phyloP scores from a whole-genome alignment of 2,888 invertebrate genomes.

The Meteorus colon region DNA sequence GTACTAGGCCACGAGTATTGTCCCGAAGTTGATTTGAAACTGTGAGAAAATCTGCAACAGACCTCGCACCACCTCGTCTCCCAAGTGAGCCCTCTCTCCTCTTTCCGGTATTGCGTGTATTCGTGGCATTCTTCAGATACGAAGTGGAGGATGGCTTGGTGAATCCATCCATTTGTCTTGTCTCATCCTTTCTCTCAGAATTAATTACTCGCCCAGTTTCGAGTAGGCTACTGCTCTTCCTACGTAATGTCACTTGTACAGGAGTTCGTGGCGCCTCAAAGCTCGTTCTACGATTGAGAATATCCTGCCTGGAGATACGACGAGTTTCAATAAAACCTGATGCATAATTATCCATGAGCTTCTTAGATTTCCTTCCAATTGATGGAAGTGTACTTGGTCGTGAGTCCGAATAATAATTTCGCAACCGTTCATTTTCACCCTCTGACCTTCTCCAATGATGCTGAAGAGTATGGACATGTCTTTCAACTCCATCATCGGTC shows the following conservation, averaged over 20 bases:
- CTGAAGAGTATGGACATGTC: constrained; percentile 55
- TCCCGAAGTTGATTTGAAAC: constrained; percentile 55
- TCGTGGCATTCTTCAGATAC: constrained; percentile 53
- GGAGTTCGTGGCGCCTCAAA: constrained; percentile 43
- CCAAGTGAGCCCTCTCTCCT: constrained; percentile 52
- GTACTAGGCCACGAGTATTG: constrained; percentile 53
- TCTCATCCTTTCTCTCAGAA: constrained; percentile 39
- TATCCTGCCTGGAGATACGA: constrained; percentile 66
- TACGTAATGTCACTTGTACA: constrained; percentile 44
- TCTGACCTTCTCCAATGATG: constrained; percentile 50
- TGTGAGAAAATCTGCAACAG: constrained; percentile 61
- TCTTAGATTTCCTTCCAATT: constrained; percentile 53
- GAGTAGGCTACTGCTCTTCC: constrained; percentile 48
- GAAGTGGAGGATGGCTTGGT: constrained; percentile 51
- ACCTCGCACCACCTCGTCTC: constrained; percentile 57
- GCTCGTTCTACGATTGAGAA: constrained; percentile 60
- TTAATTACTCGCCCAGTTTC: constrained; percentile 42
- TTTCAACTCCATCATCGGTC: constrained; percentile 54
- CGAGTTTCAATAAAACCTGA: constrained; percentile 45
- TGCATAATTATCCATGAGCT: constrained; percentile 41
- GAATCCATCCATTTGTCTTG: constrained; percentile 42
- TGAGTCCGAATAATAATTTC: constrained; percentile 45
- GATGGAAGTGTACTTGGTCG: constrained; percentile 65
- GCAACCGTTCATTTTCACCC: constrained; percentile 41
- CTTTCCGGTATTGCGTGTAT: constrained; percentile 49